phyloP scores from a whole-genome alignment of 2,797 vertebrate species.

The Zenarchopterus dispar region DNA sequence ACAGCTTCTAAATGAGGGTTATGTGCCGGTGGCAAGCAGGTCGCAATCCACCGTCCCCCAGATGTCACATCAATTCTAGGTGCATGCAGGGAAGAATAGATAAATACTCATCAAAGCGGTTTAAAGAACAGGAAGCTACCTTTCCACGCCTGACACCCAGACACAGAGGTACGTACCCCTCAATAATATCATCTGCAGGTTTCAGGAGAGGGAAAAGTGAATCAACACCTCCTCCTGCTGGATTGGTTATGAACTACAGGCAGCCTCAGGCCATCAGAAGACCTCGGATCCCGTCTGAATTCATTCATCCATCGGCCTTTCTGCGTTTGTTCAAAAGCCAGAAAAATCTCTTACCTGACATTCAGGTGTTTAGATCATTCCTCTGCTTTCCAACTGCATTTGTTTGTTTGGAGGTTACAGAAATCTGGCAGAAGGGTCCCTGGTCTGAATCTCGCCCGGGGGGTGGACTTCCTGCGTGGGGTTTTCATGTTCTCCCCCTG shows the following conservation, averaged over 20 bases:
- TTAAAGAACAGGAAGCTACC: constrained; percentile 44
- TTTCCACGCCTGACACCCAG: constrained; percentile 30
- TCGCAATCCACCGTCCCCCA: constrained; percentile 34
- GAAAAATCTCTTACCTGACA: too few relatives aligned
- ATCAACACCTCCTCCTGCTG: constrained; percentile 79
- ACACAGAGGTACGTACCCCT: constrained; percentile 41
- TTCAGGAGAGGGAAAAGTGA: constrained; percentile 36
- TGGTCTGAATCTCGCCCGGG: too few relatives aligned
- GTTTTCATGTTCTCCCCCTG: too few relatives aligned
- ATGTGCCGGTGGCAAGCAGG: constrained; percentile 41
- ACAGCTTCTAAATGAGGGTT: constrained; percentile 44
- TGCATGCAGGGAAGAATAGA: constrained; percentile 50
- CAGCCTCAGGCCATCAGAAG: background rate
- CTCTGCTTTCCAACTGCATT: too few relatives aligned
- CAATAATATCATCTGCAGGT: constrained; percentile 53
- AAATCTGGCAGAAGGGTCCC: too few relatives aligned
- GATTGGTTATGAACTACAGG: constrained; percentile 60
- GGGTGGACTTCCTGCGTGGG: too few relatives aligned
- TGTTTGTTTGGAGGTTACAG: too few relatives aligned
- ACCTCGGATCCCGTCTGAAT: background rate
- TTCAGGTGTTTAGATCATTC: too few relatives aligned
- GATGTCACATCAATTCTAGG: constrained; percentile 42
- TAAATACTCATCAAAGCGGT: constrained; percentile 60
- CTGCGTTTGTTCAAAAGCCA: too few relatives aligned
- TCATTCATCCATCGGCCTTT: too few relatives aligned